A percentile compares a stretch with the other conserved stretches of the same genome.
phyloP scores from a whole-genome alignment of 2,888 invertebrate species.

The Ligdia adustata region DNA sequence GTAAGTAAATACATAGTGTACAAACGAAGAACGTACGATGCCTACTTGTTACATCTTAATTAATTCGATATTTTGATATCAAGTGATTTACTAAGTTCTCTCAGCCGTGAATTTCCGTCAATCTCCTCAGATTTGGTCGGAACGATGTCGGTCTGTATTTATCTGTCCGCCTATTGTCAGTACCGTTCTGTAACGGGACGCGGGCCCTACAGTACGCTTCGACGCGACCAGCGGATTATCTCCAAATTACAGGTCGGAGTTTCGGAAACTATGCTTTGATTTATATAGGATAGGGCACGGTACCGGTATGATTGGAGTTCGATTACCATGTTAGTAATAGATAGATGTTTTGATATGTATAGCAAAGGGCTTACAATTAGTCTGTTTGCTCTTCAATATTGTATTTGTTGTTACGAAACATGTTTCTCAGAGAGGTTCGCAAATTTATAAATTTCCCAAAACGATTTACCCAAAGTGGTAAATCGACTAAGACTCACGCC shows the following conservation, averaged over 20 bases:
- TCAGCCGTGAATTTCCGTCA: slow-evolving; percentile 8
- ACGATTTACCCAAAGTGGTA: no score
- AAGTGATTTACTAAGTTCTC: background rate
- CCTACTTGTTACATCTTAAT: no score
- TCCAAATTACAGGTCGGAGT: slow-evolving; percentile 39
- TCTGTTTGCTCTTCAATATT: no score
- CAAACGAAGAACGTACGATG: no score
- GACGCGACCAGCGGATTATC: slow-evolving; percentile 49
- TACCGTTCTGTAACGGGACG: slow-evolving; percentile 76
- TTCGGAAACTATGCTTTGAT: slow-evolving; percentile 19
- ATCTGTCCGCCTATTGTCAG: slow-evolving; percentile 58
- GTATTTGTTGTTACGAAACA: no score
- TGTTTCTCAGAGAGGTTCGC: no score
- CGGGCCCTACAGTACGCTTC: slow-evolving; percentile 60
- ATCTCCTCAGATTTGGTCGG: slow-evolving; percentile 29
- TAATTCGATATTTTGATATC: no score
- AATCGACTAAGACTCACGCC: no score
- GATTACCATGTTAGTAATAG: background rate
- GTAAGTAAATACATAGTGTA: no score
- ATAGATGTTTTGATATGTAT: background rate
- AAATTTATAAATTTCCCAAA: no score
- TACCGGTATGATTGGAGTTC: slow-evolving; percentile 1
- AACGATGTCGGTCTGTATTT: slow-evolving; percentile 48
- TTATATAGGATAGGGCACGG: slow-evolving; percentile 9
- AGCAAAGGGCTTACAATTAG: no score